Percentiles rank a stretch among this genome's conserved stretches.
Evolutionary conservation across 2,888 invertebrate genomes (phyloP).

Genomic region (Antheraea assamensis): DNA sequence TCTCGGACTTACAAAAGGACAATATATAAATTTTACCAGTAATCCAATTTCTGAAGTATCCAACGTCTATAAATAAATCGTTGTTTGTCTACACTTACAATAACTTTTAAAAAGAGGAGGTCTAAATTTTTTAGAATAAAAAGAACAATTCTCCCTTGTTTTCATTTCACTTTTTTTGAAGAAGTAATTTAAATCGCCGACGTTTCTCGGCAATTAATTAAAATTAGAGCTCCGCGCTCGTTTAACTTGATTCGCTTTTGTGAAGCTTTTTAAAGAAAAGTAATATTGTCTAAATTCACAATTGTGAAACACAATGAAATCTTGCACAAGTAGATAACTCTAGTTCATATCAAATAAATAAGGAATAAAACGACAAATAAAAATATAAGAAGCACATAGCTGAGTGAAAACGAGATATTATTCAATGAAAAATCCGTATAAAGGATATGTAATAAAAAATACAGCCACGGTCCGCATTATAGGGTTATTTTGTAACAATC

Average conservation of each 20-base stretch:
- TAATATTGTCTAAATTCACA: not conserved
- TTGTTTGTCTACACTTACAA: not conserved
- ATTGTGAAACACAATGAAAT: no score
- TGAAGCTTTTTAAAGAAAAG: not conserved
- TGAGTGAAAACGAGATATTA: no score
- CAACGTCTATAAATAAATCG: not conserved
- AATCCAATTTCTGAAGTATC: not conserved
- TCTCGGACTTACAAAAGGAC: not conserved
- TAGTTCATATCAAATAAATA: no score
- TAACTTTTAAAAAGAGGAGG: not conserved
- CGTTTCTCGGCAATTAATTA: not conserved
- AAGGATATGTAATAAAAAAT: not conserved
- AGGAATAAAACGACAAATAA: no score
- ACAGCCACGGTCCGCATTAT: not conserved
- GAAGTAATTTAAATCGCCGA: not conserved
- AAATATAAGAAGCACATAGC: no score
- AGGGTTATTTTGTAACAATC: no score
- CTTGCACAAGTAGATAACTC: no score
- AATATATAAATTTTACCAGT: not conserved
- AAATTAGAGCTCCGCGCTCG: slow-evolving; percentile 1
- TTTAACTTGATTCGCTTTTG: not conserved
- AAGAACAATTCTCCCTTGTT: not conserved
- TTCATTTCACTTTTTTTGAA: not conserved
- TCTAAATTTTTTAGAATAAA: not conserved
- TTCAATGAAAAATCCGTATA: no score